A percentile compares a stretch with the other conserved stretches of the same genome.
These are phyloP conservation scores for Micromesistius poutassou DNA, from an alignment of 2,797 vertebrate genomes.

Conservation along the genomic window DNA sequence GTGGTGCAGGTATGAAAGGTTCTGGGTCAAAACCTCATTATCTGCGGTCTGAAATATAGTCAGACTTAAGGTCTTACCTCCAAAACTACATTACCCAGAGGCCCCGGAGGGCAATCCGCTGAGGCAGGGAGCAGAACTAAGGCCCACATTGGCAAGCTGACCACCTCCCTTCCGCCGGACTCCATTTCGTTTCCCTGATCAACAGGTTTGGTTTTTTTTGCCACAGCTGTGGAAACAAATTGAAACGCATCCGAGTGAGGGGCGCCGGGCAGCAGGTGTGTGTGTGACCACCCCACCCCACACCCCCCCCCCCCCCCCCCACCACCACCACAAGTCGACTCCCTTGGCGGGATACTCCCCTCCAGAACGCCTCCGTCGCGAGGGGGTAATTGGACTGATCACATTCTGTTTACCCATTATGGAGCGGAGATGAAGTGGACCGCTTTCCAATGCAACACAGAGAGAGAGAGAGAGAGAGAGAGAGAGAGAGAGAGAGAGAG, in stretches of 20 bases:
- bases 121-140: too few relatives aligned
- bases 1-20: too few relatives aligned
- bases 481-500: conserved; percentile 46
- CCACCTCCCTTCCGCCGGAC: conserved; percentile 35
- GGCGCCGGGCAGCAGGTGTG: too few relatives aligned
- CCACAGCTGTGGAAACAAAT: conserved; percentile 64
- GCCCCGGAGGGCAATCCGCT: too few relatives aligned
- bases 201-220: conserved; percentile 16
- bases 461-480: conserved; percentile 43
- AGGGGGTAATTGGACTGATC: conserved; percentile 74
- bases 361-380: conserved; percentile 58
- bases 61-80: too few relatives aligned
- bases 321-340: neutral
- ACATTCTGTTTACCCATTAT: conserved; percentile 70
- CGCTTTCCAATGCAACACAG: conserved; percentile 58
- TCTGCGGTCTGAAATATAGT: too few relatives aligned
- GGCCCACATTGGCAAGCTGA: conserved; percentile 7
- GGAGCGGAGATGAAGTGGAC: conserved; percentile 68
- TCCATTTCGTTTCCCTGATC: conserved; percentile 40
- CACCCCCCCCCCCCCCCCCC: neutral
- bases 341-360: conserved; percentile 44
- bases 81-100: too few relatives aligned
- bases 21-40: too few relatives aligned
- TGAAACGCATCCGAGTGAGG: conserved; percentile 16
- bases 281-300: neutral